phyloP scores from a whole-genome alignment of 2,888 invertebrate genomes.

The Uropetala carovei region DNA sequence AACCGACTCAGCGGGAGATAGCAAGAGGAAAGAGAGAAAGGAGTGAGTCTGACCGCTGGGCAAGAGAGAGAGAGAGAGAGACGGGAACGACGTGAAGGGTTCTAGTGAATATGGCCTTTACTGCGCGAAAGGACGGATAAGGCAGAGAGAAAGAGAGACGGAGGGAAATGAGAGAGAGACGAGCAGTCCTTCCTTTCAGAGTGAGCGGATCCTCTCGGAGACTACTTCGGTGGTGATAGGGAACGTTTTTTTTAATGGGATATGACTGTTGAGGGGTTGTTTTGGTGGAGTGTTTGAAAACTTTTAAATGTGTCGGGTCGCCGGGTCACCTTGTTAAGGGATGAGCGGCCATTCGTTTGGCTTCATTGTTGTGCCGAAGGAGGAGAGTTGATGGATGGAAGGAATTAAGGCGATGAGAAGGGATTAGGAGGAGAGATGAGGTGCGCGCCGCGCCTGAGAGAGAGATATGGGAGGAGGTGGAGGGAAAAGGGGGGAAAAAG shows the following conservation, averaged over 20 bases:
- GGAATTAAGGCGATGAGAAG: not conserved
- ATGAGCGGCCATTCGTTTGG: conserved; percentile 35
- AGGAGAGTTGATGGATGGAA: not conserved
- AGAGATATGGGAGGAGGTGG: not conserved
- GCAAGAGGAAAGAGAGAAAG: not conserved
- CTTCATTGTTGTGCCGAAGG: conserved; percentile 40
- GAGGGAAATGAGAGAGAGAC: no score
- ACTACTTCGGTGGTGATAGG: no score
- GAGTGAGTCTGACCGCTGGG: not conserved
- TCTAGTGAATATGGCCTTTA: no score
- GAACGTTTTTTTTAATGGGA: no score
- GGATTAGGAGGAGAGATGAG: not conserved
- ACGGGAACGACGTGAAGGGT: not conserved
- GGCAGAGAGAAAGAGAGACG: no score
- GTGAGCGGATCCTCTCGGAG: no score
- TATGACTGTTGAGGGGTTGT: not conserved
- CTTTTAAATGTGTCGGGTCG: conserved; percentile 27
- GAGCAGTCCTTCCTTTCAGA: no score
- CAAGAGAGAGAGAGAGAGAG: not conserved
- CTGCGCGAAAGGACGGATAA: no score
- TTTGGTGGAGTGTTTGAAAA: conserved; percentile 30
- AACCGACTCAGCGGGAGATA: not conserved
- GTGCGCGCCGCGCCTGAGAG: not conserved
- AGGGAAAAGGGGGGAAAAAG: not conserved
- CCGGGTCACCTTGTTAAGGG: conserved; percentile 27